Base-by-base conservation (phyloP, 1,140 invertebrate genomes). In the Hypsibius dujardini region DNA sequence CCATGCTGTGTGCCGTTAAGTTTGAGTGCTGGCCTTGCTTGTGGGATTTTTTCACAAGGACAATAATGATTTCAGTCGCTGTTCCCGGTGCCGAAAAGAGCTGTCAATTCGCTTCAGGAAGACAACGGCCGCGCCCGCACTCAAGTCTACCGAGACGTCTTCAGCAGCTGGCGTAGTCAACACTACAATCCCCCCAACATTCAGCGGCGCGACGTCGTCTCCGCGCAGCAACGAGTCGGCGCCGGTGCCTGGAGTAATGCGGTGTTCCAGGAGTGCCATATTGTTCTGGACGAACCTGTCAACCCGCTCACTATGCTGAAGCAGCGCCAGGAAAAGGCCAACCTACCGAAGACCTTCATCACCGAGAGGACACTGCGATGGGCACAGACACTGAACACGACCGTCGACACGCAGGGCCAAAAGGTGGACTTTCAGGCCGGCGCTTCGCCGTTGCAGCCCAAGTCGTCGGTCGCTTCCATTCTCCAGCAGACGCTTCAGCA, bases 331-430 rank as follows among this genome's bases (percentile, higher is more conserved):
- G 62, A 67, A 15, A 12, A 42, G 3, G 12, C 12, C 42, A 67
- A 12, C 3, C 3, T 67, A 42, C 7, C 12, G 12, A 67, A 42
- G 45, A 42, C 12, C 42, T 67, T 67, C 62, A 15, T 67, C 3
- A 12, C 12, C 3, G 62, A 67, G 42, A 67, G 12, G 3, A 67
- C 62, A 12, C 12, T 45, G 42, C 12, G 42, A 42, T 45, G 12
- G 62, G 62, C 62, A 56, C 50, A 56, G 50, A n/a, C 50, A 56
- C 50, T 56, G 50, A 56, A 56, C n/a, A n/a, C n/a, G 0, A n/a
- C 50, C 7, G 50, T 56, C 7, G 50, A 56, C 50, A 7, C n/a
- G 7, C 7, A 56, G 7, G 50, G 50, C 7, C 50, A 56, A n/a
- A 7, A 12, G 50, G 50, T n/a, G 7, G n/a, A n/a, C 50, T 7